phyloP scores from a whole-genome alignment of 1,140 invertebrate genomes.

The Metopolophium dirhodum region DNA sequence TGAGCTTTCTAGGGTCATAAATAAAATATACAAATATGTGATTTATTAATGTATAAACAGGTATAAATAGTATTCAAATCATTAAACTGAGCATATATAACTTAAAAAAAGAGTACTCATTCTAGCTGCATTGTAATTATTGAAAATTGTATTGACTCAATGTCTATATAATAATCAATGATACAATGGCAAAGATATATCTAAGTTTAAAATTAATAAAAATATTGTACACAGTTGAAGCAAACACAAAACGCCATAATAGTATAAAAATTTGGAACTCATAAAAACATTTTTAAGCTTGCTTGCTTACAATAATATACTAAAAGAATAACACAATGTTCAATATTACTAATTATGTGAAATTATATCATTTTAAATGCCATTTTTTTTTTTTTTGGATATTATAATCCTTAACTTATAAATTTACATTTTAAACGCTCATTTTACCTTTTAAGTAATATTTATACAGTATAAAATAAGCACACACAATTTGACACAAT shows the following conservation, averaged over 20 bases:
- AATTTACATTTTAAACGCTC: neutral
- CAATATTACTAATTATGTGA: neutral
- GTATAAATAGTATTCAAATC: conserved; percentile 1
- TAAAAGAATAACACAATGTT: neutral
- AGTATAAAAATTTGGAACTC: neutral
- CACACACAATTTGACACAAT: conserved; percentile 33
- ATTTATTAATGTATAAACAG: conserved; percentile 1
- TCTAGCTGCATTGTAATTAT: neutral
- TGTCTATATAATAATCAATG: neutral
- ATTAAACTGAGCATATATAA: conserved; percentile 30
- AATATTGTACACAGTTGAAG: neutral
- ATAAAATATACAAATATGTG: neutral
- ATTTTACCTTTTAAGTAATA: neutral
- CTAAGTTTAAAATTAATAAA: conserved; percentile 10
- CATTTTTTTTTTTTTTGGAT: neutral
- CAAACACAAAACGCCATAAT: neutral
- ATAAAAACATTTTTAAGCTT: neutral
- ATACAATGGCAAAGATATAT: neutral
- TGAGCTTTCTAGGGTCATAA: neutral
- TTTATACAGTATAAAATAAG: conserved; percentile 27
- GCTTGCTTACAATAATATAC: neutral
- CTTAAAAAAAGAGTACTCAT: conserved; percentile 2
- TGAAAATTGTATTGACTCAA: neutral
- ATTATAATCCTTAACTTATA: neutral
- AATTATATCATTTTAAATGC: neutral